Base-by-base conservation (phyloP, 2,797 vertebrate genomes). In the Otolemur crassicaudatus region DNA sequence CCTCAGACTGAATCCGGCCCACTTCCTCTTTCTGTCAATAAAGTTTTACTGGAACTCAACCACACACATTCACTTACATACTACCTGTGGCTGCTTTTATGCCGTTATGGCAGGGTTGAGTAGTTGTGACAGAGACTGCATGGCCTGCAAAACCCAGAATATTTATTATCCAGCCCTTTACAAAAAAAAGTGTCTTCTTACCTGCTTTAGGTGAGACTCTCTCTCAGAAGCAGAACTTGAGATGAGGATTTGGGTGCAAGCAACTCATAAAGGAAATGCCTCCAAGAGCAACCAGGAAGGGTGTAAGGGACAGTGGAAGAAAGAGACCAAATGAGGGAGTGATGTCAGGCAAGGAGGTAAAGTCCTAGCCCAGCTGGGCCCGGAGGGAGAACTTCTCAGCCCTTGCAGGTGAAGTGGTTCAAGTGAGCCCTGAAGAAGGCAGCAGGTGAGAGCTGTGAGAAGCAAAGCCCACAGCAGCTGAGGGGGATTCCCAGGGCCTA, bases 31-130 rank as follows among this genome's bases (percentile, higher is more conserved):
- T 82, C 53, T 65, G 37, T n/a, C 63, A 90, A 90, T 60, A 88
- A 94, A 96, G 88, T 75, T 86, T 95, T 88, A 90, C 61, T 92
- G 93, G 77, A 37, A 79, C 85, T 79, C 49, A 60, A 40, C 11
- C 29, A 22, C 1, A 43, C 29, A 77, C 23, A 4, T 37, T 73
- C 77, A 69, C 16, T 89, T 20, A 65, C 40, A 14, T 37, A 25
- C 13, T 17, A 13, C 7, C 60, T 37, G 0, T 3, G 37, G 79
- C 27, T 89, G 80, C 49, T 60, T 58, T 34, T n/a, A 29, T 56
- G 46, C 14, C 20, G 49, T 23, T 1, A 6, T 1, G 34, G 16
- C 67, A 95, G 75, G 60, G 20, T 13, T 70, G n/a, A 72, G 37
- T 43, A 40, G 3, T 23, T 89, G 37, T 1, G 16, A 63, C 27